Evolutionary conservation across 2,113 vertebrate genomes (phyloP), one percentile per base, ranked within the genome.

Genomic region (Microcebus tavaratra): DNA sequence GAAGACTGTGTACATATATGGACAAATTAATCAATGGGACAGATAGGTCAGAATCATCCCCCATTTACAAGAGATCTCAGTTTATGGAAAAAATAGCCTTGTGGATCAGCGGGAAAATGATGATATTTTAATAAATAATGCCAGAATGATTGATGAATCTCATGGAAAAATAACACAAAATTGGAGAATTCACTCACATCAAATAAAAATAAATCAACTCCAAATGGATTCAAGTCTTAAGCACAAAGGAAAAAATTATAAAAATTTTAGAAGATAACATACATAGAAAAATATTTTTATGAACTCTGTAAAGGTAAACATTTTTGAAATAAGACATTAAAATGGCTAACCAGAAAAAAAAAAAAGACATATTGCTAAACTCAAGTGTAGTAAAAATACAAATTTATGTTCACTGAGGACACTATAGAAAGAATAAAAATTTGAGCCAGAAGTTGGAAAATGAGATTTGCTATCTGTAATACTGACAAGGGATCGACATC

Each of bases 121-220:
- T 63, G 45, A 55, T 45, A 65, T 67, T 81, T 65, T 48, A 90
- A 79, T 25, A 82, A 18, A 18, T 15, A 65, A 6, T 89, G 20
- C 3, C 57, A 18, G 27, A 78, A 55, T 8, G 39, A 57, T 42
- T 39, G 50, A 83, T 63, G 21, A 89, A 31, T 27, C 8, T 27
- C 25, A 39, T 34, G 42, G 36, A 96, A 81, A 80, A 90, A 79
- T 87, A 83, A 94, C 65, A 72, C n/a, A 67, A 68, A 93, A 79
- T 45, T 55, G 9, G 13, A 45, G 79, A 63, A 11, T 42, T 89
- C 29, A 17, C 6, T 55, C 25, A 45, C 8, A 48, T 65, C 5
- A 27, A 34, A 34, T 53, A 78, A 91, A 68, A 67, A 42, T 6
- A 80, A 83, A 34, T 65, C 25, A 90, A 57, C 36, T 73, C 17